Evolutionary conservation across 2,113 vertebrate genomes (phyloP), one percentile per base, ranked within the genome.

Genomic region (Limnothrissa miodon): DNA sequence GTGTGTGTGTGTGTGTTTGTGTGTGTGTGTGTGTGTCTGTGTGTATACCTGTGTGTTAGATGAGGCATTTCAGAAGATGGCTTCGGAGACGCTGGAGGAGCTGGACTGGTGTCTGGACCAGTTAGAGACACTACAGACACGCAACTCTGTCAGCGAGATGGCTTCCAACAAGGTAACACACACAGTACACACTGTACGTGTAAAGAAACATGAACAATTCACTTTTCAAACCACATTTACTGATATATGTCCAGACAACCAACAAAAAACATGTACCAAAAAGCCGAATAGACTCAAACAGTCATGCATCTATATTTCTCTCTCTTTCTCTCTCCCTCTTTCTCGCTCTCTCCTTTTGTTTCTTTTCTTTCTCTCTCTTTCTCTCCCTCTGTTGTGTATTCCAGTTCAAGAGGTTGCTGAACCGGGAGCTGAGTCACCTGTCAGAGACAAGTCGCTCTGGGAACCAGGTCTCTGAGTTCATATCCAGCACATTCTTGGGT

Each of bases 391-490:
- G 8, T 39, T n/a, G 44, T 17, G 8, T 59, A 42, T 39, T 39
- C 0, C 91, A 95, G 96, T 96, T 96, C 92, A 96, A 94, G 84
- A 91, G 95, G 87, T 95, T 96, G 94, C 90, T 96, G 92, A 96
- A 86, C 87, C 90, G 96, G 81, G 96, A 96, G 88, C 86, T 96
- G 87, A 89, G 93, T 0, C 96, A 96, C 83, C 90, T 96, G 46
- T 96, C 96, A 0, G 96, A 96, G 90, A 95, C 93, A 59, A 95
- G 96, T 85, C 94, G 94, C 74, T 96, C 95, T 0, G 96, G 96
- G 85, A 96, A 94, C 93, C 96, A 96, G 89, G 95, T 96, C 46
- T 96, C 95, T 0, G 93, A 96, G 90, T 96, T 94, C 89, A 96
- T 97, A 88, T 94, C 95, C 83, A 93, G 66, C 53, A 95, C 93